Base-by-base conservation (phyloP, 2,113 vertebrate genomes). In the Craseonycteris thonglongyai region DNA sequence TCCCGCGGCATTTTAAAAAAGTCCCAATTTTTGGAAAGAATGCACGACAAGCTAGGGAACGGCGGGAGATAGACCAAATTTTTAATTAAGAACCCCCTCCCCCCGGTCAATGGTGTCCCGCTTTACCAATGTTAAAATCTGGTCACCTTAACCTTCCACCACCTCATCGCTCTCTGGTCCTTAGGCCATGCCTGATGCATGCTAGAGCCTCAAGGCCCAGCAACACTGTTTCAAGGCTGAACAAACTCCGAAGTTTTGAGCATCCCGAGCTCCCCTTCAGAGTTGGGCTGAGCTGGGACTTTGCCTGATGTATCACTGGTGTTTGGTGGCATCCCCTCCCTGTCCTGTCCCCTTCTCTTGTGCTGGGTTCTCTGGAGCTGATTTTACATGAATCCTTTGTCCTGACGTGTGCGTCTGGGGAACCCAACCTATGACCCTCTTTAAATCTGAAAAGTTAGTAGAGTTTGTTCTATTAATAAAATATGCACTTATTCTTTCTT, bases 391-490 rank as follows among this genome's bases (percentile, higher is more conserved):
- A 38, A 28, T 81, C 33, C 47, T 83, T 83, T 40, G 26, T 49
- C n/a, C 47, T 68, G 28, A 30, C 2, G 0, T 88, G 72, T 80
- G 30, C 33, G 71, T 91, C 21, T n/a, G 21, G n/a, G 13, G 40
- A n/a, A 47, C 8, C 26, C n/a, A 79, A 40, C 51, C 63, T 38
- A 3, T 45, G 40, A 61, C 19, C 35, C 6, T 9, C 78, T 83
- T 56, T 19, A 88, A 51, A 61, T 26, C 16, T 42, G n/a, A 26
- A 56, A 54, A 69, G 45, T 65, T 59, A 54, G 1, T 47, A n/a
- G n/a, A 66, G 38, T 45, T 35, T 92, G 3, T 58, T 83, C 85
- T 87, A 45, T 51, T 47, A 35, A 90, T 26, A 65, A 88, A 87
- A 85, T 40, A 66, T 7, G 18, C 14, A 22, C 4, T 33, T 38